Conservation (phyloP, 2,888 invertebrate genomes). For the Thecocarcelia acutangulata region DNA sequence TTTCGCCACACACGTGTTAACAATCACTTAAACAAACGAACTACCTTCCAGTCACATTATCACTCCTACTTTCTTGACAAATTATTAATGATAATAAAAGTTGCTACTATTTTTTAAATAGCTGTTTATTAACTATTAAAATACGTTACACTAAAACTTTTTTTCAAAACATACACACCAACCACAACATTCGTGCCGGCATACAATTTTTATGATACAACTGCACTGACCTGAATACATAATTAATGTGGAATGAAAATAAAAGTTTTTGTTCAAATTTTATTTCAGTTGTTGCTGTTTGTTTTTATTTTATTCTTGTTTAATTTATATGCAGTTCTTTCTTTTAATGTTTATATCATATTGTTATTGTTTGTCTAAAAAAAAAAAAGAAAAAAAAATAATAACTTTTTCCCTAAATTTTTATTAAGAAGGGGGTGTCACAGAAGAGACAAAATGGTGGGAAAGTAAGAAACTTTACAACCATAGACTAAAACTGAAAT, state of each 20-base stretch:
- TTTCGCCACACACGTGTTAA: too few relatives aligned
- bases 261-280: slow-evolving; percentile 44
- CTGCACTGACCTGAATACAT: slow-evolving; percentile 60
- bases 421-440: too few relatives aligned
- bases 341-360: not conserved
- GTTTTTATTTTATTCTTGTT: slow-evolving; percentile 28
- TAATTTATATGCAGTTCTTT: slow-evolving; percentile 20
- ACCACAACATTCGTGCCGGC: too few relatives aligned
- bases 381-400: too few relatives aligned
- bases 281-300: slow-evolving; percentile 6
- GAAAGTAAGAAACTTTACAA: too few relatives aligned
- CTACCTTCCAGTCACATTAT: too few relatives aligned
- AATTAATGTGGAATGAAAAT: slow-evolving; percentile 32
- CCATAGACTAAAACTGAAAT: too few relatives aligned
- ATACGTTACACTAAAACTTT: slow-evolving; percentile 1
- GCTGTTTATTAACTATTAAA: slow-evolving; percentile 3
- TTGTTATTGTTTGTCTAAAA: slow-evolving; percentile 17
- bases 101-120: not conserved
- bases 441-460: too few relatives aligned
- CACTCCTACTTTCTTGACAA: too few relatives aligned
- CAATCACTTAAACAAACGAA: too few relatives aligned
- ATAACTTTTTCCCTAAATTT: not conserved
- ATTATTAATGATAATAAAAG: too few relatives aligned
- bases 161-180: not conserved
- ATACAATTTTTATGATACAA: slow-evolving; percentile 10